These are phyloP conservation scores for Ptilorrhoa leucosticta DNA, from an alignment of 2,113 vertebrate genomes.

Conservation along the genomic window DNA sequence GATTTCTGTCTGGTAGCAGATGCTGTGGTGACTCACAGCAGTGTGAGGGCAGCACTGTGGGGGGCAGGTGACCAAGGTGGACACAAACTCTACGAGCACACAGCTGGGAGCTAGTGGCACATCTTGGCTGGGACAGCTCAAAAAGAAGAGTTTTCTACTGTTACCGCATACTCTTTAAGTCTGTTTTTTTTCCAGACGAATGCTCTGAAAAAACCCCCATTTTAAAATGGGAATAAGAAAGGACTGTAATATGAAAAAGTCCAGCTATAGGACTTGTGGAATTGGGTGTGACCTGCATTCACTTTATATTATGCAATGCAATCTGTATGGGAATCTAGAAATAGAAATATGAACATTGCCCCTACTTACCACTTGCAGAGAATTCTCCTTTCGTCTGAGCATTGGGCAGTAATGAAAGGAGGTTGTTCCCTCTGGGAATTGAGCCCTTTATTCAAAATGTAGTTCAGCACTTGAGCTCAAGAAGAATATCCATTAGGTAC, in stretches of 20 bases:
- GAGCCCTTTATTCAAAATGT: neutral
- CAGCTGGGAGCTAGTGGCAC: neutral
- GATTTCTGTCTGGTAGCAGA: neutral
- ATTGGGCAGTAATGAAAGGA: neutral
- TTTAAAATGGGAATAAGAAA: neutral
- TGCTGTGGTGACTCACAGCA: neutral
- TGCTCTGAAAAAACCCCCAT: neutral
- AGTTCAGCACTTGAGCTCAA: neutral
- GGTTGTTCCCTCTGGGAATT: neutral
- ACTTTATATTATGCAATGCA: neutral
- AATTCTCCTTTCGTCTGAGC: neutral
- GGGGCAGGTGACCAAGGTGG: neutral
- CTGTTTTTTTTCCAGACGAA: neutral
- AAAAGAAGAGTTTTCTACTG: neutral
- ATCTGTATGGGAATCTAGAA: neutral
- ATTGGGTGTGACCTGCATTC: neutral
- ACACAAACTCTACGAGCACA: neutral
- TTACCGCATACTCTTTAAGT: neutral
- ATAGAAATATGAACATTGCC: neutral
- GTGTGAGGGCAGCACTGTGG: neutral
- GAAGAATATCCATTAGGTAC: conserved; percentile 4
- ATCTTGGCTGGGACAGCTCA: neutral
- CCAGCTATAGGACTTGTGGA: neutral
- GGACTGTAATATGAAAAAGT: neutral
- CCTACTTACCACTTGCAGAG: neutral